A percentile compares a stretch with the other conserved stretches of the same genome.
phyloP scores from a whole-genome alignment of 2,113 vertebrate genomes.

The Mugil cephalus region DNA sequence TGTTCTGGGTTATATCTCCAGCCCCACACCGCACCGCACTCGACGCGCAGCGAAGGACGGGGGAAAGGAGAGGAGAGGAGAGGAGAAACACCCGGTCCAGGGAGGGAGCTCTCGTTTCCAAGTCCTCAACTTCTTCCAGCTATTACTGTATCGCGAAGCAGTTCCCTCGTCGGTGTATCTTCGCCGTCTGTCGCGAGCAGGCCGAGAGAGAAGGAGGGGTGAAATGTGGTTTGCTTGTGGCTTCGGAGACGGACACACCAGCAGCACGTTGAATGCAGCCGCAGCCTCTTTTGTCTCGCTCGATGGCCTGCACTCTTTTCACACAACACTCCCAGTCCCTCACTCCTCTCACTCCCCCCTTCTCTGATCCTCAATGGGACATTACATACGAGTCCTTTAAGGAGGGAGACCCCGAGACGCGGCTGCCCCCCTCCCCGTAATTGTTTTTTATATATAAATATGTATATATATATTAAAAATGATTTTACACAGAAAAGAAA shows the following conservation, averaged over 20 bases:
- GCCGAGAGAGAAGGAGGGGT: constrained; percentile 20
- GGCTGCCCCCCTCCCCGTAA: background rate
- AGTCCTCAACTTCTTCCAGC: constrained; percentile 68
- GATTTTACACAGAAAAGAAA: too few relatives aligned
- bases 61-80: constrained; percentile 38
- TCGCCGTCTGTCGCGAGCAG: constrained; percentile 47
- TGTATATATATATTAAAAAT: too few relatives aligned
- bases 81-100: constrained; percentile 62
- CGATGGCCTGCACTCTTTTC: constrained; percentile 80
- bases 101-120: constrained; percentile 39
- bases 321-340: constrained; percentile 78
- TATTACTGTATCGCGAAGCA: constrained; percentile 26
- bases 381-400: constrained; percentile 78
- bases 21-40: constrained; percentile 65
- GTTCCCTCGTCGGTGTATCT: constrained; percentile 50
- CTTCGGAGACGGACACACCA: constrained; percentile 78
- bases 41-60: constrained; percentile 51
- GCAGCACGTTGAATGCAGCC: constrained; percentile 79
- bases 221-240: constrained; percentile 72
- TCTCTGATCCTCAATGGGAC: constrained; percentile 81
- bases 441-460: too few relatives aligned
- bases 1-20: constrained; percentile 83
- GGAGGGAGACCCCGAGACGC: constrained; percentile 27
- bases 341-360: constrained; percentile 68
- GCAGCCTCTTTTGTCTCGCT: constrained; percentile 85